A percentile compares a stretch with the other conserved stretches of the same genome.
phyloP scores from a whole-genome alignment of 2,888 invertebrate species.

The Caprella mutica region DNA sequence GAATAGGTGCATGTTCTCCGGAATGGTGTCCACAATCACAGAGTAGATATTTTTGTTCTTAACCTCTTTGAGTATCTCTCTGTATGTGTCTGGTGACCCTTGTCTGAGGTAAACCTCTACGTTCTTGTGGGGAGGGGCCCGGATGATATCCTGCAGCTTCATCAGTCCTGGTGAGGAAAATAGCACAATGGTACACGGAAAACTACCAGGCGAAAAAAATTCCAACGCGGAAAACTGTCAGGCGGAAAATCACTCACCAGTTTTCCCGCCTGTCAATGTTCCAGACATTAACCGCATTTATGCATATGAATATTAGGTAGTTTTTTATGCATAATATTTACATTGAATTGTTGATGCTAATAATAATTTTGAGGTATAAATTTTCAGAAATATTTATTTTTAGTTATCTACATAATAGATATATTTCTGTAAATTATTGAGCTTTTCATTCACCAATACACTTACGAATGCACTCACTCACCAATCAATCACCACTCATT shows the following conservation, averaged over 20 bases:
- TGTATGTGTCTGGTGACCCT: conserved; percentile 40
- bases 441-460: no score
- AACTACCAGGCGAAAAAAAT: no score
- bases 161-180: conserved; percentile 54
- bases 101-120: conserved; percentile 43
- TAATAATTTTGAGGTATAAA: background rate
- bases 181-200: background rate
- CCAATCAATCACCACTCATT: no score
- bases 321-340: background rate
- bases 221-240: no score
- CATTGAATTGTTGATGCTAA: background rate
- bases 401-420: no score
- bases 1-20: conserved; percentile 41
- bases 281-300: no score
- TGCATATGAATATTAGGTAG: background rate
- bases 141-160: conserved; percentile 70
- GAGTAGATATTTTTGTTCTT: conserved; percentile 42
- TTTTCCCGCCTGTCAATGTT: no score
- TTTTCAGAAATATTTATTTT: background rate
- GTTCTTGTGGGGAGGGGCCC: conserved; percentile 51
- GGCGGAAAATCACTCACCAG: no score
- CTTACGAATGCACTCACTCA: no score
- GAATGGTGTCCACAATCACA: conserved; percentile 43
- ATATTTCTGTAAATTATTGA: no score
- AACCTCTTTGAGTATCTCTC: conserved; percentile 42